A percentile compares a stretch with the other conserved stretches of the same genome.
These are phyloP conservation scores for Raja brachyura DNA, from an alignment of 2,113 vertebrate species.

Conservation along the genomic window DNA sequence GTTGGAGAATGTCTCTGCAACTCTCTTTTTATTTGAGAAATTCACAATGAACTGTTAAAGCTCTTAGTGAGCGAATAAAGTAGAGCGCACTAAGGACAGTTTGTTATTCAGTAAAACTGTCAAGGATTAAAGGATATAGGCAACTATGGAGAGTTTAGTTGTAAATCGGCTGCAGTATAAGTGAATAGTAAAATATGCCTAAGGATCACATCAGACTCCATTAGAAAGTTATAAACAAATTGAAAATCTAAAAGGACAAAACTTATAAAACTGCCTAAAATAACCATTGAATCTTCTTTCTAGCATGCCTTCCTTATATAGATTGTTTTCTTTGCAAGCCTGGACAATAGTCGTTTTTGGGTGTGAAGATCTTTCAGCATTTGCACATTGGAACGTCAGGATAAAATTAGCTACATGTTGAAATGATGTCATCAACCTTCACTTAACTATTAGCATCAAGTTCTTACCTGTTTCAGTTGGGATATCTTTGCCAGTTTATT, in stretches of 20 bases:
- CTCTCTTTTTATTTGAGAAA: not conserved
- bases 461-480: conserved; percentile 1
- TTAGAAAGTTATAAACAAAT: not conserved
- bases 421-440: conserved; percentile 24
- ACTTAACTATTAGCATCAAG: conserved; percentile 30
- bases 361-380: conserved; percentile 4
- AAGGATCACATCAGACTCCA: not conserved
- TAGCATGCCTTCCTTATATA: not conserved
- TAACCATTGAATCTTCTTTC: not conserved
- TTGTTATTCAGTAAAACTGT: not conserved
- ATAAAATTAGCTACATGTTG: not conserved
- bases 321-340: not conserved
- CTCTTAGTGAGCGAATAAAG: not conserved
- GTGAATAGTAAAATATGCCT: not conserved
- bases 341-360: conserved; percentile 18
- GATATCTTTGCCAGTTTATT: not conserved
- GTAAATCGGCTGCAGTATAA: not conserved
- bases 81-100: not conserved
- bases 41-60: not conserved
- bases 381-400: not conserved
- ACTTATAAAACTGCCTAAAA: not conserved
- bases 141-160: not conserved
- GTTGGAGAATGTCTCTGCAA: too few species aligned
- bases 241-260: not conserved
- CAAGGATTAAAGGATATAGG: not conserved